phyloP scores from a whole-genome alignment of 2,888 invertebrate genomes.

The Ditula angustiorana region DNA sequence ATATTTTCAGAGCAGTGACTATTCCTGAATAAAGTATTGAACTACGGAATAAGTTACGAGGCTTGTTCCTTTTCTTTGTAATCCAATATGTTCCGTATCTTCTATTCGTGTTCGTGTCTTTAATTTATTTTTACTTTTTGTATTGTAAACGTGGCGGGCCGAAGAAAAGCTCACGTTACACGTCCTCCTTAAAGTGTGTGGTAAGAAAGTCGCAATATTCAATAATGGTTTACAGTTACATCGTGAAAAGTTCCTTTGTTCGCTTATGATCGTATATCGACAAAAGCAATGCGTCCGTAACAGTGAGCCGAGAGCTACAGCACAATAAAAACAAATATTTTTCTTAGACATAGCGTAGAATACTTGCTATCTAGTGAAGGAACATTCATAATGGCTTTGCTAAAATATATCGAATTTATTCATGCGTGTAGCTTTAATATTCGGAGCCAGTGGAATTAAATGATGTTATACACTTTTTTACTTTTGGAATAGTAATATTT shows the following conservation, averaged over 20 bases:
- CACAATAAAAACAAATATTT: slow-evolving; percentile 37
- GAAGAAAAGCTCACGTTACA: slow-evolving; percentile 2
- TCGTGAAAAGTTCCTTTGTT: slow-evolving; percentile 34
- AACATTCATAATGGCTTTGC: slow-evolving; percentile 16
- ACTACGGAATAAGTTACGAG: slow-evolving; percentile 3
- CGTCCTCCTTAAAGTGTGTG: slow-evolving; percentile 11
- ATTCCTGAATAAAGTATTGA: slow-evolving; percentile 6
- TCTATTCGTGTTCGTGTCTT: slow-evolving; percentile 13
- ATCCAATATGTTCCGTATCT: not conserved
- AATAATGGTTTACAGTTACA: slow-evolving; percentile 28
- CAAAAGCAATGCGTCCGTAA: slow-evolving; percentile 22
- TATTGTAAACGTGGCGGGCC: not conserved
- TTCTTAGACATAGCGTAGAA: slow-evolving; percentile 15
- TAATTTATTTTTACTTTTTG: slow-evolving; percentile 11
- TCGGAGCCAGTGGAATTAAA: no score
- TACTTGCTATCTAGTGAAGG: slow-evolving; percentile 15
- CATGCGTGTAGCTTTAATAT: not conserved
- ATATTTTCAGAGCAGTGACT: not conserved
- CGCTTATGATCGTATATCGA: slow-evolving; percentile 35
- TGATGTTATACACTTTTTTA: no score
- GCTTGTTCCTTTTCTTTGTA: slow-evolving; percentile 2
- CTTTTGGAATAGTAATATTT: no score
- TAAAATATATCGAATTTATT: slow-evolving; percentile 5
- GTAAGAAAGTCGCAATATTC: slow-evolving; percentile 18
- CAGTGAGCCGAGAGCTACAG: slow-evolving; percentile 16